Percentiles rank a stretch among this genome's conserved stretches.
Evolutionary conservation across 2,113 vertebrate species (phyloP).

Genomic region (Thalassarche chlororhynchos): DNA sequence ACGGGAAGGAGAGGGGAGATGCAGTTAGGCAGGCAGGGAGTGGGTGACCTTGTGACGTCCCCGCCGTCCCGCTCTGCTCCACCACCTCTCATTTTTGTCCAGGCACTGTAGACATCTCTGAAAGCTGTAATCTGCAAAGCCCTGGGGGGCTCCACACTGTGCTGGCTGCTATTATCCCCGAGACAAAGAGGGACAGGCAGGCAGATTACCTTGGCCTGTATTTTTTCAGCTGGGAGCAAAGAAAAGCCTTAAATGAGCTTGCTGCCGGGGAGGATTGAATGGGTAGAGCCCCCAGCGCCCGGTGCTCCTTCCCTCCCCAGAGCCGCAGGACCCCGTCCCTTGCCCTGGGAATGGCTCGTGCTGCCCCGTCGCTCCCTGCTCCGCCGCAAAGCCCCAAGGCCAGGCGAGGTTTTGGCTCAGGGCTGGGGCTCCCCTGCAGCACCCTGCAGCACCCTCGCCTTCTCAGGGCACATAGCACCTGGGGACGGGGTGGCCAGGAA

Average conservation of each 20-base stretch:
- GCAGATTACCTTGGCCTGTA: conserved; percentile 58
- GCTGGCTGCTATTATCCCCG: conserved; percentile 27
- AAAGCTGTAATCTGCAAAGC: conserved; percentile 52
- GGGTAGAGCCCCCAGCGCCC: background rate
- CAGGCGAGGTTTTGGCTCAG: background rate
- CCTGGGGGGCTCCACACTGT: conserved; percentile 15
- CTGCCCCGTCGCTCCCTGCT: background rate
- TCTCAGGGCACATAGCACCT: accelerated
- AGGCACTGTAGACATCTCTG: conserved; percentile 14
- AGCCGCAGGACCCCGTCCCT: background rate
- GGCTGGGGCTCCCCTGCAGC: background rate
- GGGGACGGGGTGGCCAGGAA: background rate
- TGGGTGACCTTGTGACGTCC: background rate
- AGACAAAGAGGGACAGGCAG: conserved; percentile 58
- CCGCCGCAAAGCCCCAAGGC: background rate
- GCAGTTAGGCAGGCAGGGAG: background rate
- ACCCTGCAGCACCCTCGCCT: background rate
- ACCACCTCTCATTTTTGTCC: conserved; percentile 40
- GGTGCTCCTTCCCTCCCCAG: background rate
- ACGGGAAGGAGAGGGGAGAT: background rate
- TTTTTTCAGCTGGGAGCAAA: conserved; percentile 42
- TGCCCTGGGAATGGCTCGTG: accelerated
- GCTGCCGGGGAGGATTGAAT: background rate
- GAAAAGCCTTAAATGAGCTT: conserved; percentile 14
- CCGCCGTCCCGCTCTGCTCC: background rate